Base-by-base conservation (phyloP, 2,113 vertebrate genomes). In the Nannospalax galili region DNA sequence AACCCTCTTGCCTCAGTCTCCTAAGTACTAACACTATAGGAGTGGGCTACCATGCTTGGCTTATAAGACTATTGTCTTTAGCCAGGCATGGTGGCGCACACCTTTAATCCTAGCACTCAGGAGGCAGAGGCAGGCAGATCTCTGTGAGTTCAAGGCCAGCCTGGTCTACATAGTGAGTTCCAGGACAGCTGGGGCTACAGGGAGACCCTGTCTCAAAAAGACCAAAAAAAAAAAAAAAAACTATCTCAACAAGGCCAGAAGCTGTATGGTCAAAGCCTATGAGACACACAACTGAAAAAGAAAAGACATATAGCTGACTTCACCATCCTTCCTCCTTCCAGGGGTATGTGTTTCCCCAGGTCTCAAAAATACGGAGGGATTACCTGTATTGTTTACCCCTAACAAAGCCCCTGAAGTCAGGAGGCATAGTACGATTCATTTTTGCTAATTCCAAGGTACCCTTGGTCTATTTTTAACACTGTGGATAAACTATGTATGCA, bases 381-480 rank as follows among this genome's bases (percentile, higher is more conserved):
- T 67, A 22, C 58, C 14, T 67, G 77, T 79, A 84, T 72, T 84
- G 69, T 79, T 62, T 93, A 81, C 72, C 69, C 93, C 92, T 77
- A 90, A 81, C 32, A 79, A 93, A 93, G 62, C 62, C 45, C 64
- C 88, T 92, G 32, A 58, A 91, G 70, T 72, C 37, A 92, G 20
- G 65, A 88, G 69, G 26, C 56, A 87, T 16, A 14, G 77, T 60
- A 67, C 65, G 85, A 42, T 48, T 9, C 78, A 79, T 32, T 90
- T 84, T 20, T 81, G 81, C 86, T 96, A 92, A 86, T 73, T 90
- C 92, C n/a, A 87, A 69, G 3, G 60, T 80, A 95, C 74, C 73
- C 72, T 82, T 16, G 32, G 91, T 79, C 92, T 96, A 95, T 97
- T 97, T 97, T 97, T 94, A 95, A 94, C 84, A 82, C 32, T 64